Evolutionary conservation across 2,113 vertebrate species (phyloP), one percentile per base, ranked within the genome.

Genomic region (Rhinoderma darwinii): DNA sequence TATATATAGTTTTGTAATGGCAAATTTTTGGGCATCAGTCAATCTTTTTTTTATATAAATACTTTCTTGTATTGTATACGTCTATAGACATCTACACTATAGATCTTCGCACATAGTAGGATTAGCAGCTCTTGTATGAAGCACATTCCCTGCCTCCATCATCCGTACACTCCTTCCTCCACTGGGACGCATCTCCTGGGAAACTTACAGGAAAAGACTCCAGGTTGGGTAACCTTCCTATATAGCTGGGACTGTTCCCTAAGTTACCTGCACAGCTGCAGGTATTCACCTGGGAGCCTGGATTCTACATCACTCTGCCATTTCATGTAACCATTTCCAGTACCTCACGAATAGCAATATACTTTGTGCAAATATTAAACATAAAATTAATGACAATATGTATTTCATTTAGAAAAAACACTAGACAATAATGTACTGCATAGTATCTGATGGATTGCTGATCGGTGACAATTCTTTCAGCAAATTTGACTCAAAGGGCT

Each of bases 231-330:
- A 44, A n/a, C 15, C 85, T 82, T 74, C 41, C 85, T 74, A 17
- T 25, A 54, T 80, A 50, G 32, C 43, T 79, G 75, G 43, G 22
- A 70, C 59, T 47, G 66, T 87, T 87, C 78, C 66, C 78, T 81
- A 17, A 35, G 85, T 82, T 82, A 87, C 78, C 85, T 82, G 68
- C 37, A 61, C 35, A 41, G 78, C 77, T 81, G 77, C 63, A 10
- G 25, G 15, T 37, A n/a, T n/a, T 61, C 85, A 41, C 25, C 37
- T 12, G 66, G 68, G 85, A 82, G 12, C 43, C 25, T 43, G 56
- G 83, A 59, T 77, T n/a, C 5, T 66, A 44, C 18, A 41, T 41
- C 17, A 35, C 73, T n/a, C 12, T 32, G n/a, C n/a, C 25, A 44
- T 27, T 20, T 18, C 22, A 61, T 27, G n/a, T 54, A 81, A 63